Base-by-base conservation (phyloP, 2,797 vertebrate species). In the Onychomys leucogaster region DNA sequence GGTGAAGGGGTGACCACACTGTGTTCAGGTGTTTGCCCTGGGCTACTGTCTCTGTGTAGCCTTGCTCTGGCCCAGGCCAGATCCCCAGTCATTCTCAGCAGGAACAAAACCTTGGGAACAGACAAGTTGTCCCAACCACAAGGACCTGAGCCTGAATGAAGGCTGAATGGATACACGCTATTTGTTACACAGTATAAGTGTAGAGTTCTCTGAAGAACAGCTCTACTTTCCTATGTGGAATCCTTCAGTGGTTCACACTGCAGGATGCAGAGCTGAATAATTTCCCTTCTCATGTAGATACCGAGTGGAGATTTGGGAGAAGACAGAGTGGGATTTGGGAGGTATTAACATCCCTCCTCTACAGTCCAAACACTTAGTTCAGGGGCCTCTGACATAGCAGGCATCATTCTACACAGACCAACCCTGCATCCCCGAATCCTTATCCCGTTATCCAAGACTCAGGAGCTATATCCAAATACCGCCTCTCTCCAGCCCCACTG, bases 1-100 rank as follows among this genome's bases (percentile, higher is more conserved):
- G 37, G 14, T 3, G 1, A 9, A 2, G 0, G 49, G 14, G 17
- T 2, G 34, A 32, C 21, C 0, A 1, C 2, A 2, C 1, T 0
- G 0, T 1, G 0, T 0, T 29, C 73, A 1, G 0, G 0, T 13
- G 0, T 7, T 7, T 21, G 12, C 67, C 5, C 5, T 0, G 0
- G 23, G 77, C 63, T 25, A 21, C 23, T 6, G 61, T 55, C 41
- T 67, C 75, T 17, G 0, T 2, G 5, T 4, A 43, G 2, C 43
- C 3, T 0, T 11, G 34, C 34, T 76, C 52, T 0, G 49, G 17
- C 14, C 49, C 14, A 27, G 17, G 21, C 29, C 52, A 34, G 10
- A 14, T 52, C 73, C 69, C 0, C 8, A 82, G n/a, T 29, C 41
- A 21, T 57, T 49, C 14, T 21, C 29, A 65, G 32, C 23, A 57